phyloP scores from a whole-genome alignment of 2,113 vertebrate genomes.

The Gymnobelideus leadbeateri region DNA sequence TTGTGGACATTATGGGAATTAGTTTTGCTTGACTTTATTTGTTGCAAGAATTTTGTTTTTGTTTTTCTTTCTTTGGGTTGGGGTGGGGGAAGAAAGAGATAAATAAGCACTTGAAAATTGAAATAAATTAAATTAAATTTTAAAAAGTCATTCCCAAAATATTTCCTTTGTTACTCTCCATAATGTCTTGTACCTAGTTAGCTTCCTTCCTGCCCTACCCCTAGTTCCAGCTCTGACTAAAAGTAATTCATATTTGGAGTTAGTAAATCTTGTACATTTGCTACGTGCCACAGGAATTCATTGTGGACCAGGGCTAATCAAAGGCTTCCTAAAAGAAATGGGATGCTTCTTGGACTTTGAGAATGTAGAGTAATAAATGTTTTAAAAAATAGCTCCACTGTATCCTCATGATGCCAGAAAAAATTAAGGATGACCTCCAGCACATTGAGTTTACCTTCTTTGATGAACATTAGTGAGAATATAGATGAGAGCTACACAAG shows the following conservation, averaged over 20 bases:
- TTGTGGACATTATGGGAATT: not conserved
- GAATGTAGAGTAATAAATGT: too few relatives aligned
- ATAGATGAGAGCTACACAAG: too few relatives aligned
- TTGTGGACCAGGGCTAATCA: too few relatives aligned
- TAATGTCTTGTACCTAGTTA: not conserved
- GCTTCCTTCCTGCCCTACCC: not conserved
- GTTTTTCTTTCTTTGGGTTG: not conserved
- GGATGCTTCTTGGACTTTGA: not conserved
- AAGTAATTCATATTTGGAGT: too few relatives aligned
- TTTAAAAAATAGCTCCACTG: too few relatives aligned
- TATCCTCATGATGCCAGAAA: too few relatives aligned
- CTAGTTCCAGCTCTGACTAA: not conserved
- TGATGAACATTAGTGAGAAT: too few relatives aligned
- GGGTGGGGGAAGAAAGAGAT: not conserved
- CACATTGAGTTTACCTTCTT: too few relatives aligned
- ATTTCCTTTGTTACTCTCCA: not conserved
- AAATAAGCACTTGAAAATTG: not conserved
- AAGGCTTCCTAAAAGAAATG: not conserved
- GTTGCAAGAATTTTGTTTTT: not conserved
- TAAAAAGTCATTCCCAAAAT: not conserved
- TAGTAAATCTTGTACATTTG: not conserved
- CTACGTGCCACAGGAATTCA: not conserved
- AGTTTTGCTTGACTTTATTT: not conserved
- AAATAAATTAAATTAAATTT: not conserved
- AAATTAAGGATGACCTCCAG: too few relatives aligned